Conservation (phyloP, 2,888 invertebrate species). For the Rosalia funebris region DNA sequence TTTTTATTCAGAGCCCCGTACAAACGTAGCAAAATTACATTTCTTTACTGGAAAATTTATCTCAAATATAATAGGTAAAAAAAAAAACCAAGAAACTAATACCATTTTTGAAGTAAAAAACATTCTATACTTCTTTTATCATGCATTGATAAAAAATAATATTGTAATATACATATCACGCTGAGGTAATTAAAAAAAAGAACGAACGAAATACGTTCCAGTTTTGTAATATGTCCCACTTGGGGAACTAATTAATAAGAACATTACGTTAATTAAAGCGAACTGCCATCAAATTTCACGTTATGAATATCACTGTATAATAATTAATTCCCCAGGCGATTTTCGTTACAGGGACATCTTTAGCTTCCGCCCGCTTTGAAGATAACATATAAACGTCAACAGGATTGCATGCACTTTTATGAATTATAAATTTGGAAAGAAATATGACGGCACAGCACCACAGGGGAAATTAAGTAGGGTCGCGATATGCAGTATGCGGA, state of each 20-base stretch:
- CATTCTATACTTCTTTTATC: too few species aligned
- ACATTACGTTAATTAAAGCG: constrained; percentile 33
- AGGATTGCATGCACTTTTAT: constrained; percentile 49
- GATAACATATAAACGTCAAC: background rate
- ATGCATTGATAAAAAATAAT: too few species aligned
- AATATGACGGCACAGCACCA: constrained; percentile 50
- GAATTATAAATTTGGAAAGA: constrained; percentile 54
- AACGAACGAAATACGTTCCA: too few species aligned
- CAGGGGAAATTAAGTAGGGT: constrained; percentile 50
- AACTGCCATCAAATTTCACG: constrained; percentile 25
- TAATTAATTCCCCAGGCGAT: constrained; percentile 24
- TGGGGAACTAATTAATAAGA: background rate
- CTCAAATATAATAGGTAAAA: too few species aligned
- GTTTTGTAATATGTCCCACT: too few species aligned
- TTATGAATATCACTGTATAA: constrained; percentile 19
- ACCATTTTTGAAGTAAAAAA: too few species aligned
- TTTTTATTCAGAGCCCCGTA: too few species aligned
- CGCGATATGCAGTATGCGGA: constrained; percentile 25
- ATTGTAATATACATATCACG: too few species aligned
- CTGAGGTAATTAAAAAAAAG: too few species aligned
- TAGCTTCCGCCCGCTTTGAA: background rate
- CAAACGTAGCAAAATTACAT: too few species aligned
- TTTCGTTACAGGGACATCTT: constrained; percentile 1
- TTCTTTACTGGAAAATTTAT: too few species aligned
- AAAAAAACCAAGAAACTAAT: too few species aligned